Percentiles rank a stretch among this genome's conserved stretches.
Evolutionary conservation across 2,888 invertebrate genomes (phyloP).

Genomic region (Eristalinus aeneus): DNA sequence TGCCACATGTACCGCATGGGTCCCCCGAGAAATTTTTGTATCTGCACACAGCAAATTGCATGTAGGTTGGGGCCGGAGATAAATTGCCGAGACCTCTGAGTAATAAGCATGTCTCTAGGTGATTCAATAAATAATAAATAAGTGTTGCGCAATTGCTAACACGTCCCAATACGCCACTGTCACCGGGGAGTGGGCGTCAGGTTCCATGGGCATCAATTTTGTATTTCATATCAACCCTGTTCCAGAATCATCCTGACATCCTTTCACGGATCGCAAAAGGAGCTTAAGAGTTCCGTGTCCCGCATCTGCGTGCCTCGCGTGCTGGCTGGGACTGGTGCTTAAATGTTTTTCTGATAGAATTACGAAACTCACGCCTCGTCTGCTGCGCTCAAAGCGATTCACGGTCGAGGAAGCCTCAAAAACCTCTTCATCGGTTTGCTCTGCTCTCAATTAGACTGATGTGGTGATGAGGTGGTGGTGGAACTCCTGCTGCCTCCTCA

Average conservation of each 20-base stretch:
- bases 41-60: constrained; percentile 53
- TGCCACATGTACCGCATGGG: constrained; percentile 63
- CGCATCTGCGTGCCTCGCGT: constrained; percentile 12
- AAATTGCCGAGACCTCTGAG: constrained; percentile 59
- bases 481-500: neutral
- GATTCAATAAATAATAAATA: constrained; percentile 70
- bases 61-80: constrained; percentile 59
- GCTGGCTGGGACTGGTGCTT: constrained; percentile 19
- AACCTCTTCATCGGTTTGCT: constrained; percentile 16
- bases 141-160: constrained; percentile 59
- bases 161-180: constrained; percentile 38
- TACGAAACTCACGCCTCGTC: constrained; percentile 35
- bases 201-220: constrained; percentile 10
- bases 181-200: constrained; percentile 6
- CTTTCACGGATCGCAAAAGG: constrained; percentile 18
- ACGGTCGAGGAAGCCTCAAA: constrained; percentile 32
- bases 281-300: constrained; percentile 13
- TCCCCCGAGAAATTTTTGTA: constrained; percentile 51
- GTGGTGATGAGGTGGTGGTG: neutral
- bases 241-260: neutral
- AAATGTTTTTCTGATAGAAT: constrained; percentile 54
- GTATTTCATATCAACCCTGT: neutral
- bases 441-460: constrained; percentile 45
- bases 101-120: constrained; percentile 68
- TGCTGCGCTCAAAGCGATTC: constrained; percentile 42